phyloP scores from a whole-genome alignment of 2,888 invertebrate genomes.

The Pyralis farinalis region DNA sequence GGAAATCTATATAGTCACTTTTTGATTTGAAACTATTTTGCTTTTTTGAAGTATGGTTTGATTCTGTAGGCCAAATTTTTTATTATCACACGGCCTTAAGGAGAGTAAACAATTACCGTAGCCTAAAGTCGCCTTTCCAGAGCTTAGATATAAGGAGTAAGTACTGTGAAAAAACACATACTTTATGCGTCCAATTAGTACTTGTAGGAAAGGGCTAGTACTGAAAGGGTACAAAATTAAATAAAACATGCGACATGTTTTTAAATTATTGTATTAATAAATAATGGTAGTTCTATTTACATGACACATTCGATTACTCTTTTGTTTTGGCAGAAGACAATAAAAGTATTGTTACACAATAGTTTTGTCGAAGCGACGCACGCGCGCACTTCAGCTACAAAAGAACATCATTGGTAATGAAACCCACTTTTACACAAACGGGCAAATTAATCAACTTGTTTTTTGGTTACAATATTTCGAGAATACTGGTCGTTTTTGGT shows the following conservation, averaged over 20 bases:
- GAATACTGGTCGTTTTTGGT: constrained; percentile 77
- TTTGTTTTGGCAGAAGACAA: constrained; percentile 81
- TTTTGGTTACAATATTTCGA: constrained; percentile 65
- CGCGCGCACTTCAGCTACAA: constrained; percentile 19
- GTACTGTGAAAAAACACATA: too few relatives aligned
- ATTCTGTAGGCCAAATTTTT: too few relatives aligned
- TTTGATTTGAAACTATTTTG: too few relatives aligned
- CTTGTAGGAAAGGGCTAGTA: too few relatives aligned
- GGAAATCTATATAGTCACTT: too few relatives aligned
- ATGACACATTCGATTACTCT: constrained; percentile 79
- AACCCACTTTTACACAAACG: constrained; percentile 40
- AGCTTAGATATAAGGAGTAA: too few relatives aligned
- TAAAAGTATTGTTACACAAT: constrained; percentile 76
- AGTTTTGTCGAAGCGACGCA: constrained; percentile 38
- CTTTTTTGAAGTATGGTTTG: too few relatives aligned
- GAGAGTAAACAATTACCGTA: too few relatives aligned
- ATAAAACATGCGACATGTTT: constrained; percentile 56
- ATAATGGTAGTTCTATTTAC: constrained; percentile 82
- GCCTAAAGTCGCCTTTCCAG: too few relatives aligned
- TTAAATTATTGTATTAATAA: constrained; percentile 81
- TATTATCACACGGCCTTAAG: too few relatives aligned
- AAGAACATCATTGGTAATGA: constrained; percentile 58
- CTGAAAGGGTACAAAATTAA: constrained; percentile 20
- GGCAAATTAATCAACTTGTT: constrained; percentile 29
- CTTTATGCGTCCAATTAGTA: too few relatives aligned